phyloP scores from a whole-genome alignment of 2,888 invertebrate species.

The Apoda limacodes region DNA sequence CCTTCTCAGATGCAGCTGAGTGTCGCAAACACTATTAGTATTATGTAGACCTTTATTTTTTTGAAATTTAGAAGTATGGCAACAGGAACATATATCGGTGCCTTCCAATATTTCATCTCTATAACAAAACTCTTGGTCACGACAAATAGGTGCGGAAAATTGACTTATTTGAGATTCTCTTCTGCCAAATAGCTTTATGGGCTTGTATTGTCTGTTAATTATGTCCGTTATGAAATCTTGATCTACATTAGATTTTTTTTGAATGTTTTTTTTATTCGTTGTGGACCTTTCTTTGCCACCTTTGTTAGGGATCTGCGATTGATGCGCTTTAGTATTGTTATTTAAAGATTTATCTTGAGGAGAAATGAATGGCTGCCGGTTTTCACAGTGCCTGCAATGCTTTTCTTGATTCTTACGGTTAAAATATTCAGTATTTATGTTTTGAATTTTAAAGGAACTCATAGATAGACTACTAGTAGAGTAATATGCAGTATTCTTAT shows the following conservation, averaged over 20 bases:
- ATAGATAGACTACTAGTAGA: too few relatives aligned
- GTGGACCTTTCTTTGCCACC: too few relatives aligned
- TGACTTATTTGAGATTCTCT: slow-evolving; percentile 44
- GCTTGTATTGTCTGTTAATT: slow-evolving; percentile 48
- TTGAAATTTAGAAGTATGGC: slow-evolving; percentile 20
- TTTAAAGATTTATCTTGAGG: too few relatives aligned
- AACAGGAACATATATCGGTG: slow-evolving; percentile 41
- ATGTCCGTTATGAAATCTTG: slow-evolving; percentile 50
- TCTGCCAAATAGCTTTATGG: slow-evolving; percentile 41
- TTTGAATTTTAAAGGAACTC: too few relatives aligned
- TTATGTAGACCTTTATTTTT: slow-evolving; percentile 27
- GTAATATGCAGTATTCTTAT: too few relatives aligned
- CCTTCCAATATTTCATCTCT: slow-evolving; percentile 30
- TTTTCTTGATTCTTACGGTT: too few relatives aligned
- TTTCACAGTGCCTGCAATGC: too few relatives aligned
- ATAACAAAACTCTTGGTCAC: slow-evolving; percentile 38
- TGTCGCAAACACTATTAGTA: slow-evolving; percentile 45
- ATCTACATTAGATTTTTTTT: slow-evolving; percentile 32
- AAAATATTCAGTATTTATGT: too few relatives aligned
- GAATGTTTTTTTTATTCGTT: too few relatives aligned
- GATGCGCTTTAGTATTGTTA: too few relatives aligned
- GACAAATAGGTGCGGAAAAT: slow-evolving; percentile 51
- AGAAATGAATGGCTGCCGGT: too few relatives aligned
- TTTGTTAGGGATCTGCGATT: too few relatives aligned
- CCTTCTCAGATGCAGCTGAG: slow-evolving; percentile 37